phyloP scores from a whole-genome alignment of 1,140 invertebrate genomes.

The Drosophila albomicans region DNA sequence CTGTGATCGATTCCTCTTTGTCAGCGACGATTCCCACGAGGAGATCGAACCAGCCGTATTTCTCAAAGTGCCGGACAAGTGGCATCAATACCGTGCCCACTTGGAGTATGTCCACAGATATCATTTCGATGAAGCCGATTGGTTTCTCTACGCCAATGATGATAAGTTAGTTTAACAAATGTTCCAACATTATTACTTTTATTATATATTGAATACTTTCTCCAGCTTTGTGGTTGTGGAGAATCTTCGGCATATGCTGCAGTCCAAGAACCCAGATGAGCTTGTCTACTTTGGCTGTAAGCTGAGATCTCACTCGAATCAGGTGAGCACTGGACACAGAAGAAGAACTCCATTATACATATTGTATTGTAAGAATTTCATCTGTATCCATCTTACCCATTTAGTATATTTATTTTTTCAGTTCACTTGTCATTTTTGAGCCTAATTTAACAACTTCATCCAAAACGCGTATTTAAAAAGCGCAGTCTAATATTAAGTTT shows the following conservation, averaged over 20 bases:
- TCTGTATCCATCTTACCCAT: too few relatives aligned
- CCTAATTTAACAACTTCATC: too few relatives aligned
- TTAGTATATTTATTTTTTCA: too few relatives aligned
- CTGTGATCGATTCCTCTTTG: slow-evolving; percentile 65
- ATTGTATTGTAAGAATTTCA: too few relatives aligned
- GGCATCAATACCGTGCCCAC: slow-evolving; percentile 49
- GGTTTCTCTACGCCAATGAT: slow-evolving; percentile 67
- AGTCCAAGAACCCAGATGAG: slow-evolving; percentile 40
- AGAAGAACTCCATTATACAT: too few relatives aligned
- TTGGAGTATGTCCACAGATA: slow-evolving; percentile 63
- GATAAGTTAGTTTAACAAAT: slow-evolving; percentile 53
- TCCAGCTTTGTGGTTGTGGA: slow-evolving; percentile 69
- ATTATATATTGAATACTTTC: background rate
- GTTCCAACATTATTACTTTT: background rate
- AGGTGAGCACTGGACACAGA: slow-evolving; percentile 21
- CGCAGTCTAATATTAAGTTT: too few relatives aligned
- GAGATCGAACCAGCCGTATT: slow-evolving; percentile 62
- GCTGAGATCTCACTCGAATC: slow-evolving; percentile 21
- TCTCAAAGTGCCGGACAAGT: slow-evolving; percentile 42
- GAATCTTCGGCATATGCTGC: slow-evolving; percentile 62
- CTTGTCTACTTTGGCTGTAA: slow-evolving; percentile 74
- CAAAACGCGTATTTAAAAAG: too few relatives aligned
- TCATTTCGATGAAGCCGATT: slow-evolving; percentile 62
- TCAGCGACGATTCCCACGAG: slow-evolving; percentile 59
- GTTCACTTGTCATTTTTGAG: too few relatives aligned